These are phyloP conservation scores for Agrochola litura DNA, from an alignment of 2,888 invertebrate species.

Conservation along the genomic window DNA sequence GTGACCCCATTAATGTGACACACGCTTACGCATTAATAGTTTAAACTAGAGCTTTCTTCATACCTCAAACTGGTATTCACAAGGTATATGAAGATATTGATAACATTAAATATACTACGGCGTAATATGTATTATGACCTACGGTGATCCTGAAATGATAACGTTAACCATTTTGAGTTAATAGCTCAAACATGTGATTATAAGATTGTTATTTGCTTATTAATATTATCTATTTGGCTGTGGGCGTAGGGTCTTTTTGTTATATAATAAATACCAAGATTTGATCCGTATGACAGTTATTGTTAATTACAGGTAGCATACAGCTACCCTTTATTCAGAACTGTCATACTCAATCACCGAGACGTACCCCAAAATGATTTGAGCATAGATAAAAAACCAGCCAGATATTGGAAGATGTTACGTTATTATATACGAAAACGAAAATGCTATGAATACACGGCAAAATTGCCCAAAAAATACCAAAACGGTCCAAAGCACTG, in stretches of 20 bases:
- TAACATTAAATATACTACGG: constrained; percentile 1
- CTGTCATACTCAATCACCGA: background rate
- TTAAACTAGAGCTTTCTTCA: background rate
- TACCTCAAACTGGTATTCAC: background rate
- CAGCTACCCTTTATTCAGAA: background rate
- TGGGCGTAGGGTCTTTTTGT: background rate
- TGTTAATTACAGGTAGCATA: background rate
- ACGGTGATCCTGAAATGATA: constrained; percentile 36
- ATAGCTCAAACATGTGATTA: background rate
- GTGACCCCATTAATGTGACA: too few relatives aligned
- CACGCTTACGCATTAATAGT: too few relatives aligned
- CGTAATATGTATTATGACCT: constrained; percentile 47
- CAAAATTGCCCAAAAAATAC: background rate
- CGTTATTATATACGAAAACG: background rate
- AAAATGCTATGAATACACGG: too few relatives aligned
- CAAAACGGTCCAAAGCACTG: background rate
- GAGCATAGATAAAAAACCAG: background rate
- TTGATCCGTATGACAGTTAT: background rate
- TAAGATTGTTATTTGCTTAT: constrained; percentile 11
- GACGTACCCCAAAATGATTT: background rate
- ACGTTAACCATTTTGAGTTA: constrained; percentile 9
- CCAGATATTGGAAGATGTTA: background rate
- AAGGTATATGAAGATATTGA: constrained; percentile 23
- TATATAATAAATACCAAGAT: background rate
- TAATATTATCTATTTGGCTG: constrained; percentile 1